Conservation (phyloP, 1,140 invertebrate species). For the Cydia fagiglandana region DNA sequence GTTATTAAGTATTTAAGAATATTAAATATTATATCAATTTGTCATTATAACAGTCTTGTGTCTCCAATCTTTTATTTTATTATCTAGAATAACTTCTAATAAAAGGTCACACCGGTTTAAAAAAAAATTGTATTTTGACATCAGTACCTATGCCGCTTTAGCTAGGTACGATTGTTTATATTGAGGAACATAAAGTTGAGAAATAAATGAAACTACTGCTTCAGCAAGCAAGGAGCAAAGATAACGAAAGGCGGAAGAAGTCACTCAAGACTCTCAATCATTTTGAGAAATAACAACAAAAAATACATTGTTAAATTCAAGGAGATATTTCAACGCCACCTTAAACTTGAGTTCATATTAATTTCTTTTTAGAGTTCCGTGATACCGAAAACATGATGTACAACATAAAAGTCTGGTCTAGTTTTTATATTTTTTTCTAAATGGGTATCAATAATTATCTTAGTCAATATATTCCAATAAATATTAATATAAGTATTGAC, state of each 20-base stretch:
- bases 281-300: conserved; percentile 27
- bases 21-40: too few species aligned
- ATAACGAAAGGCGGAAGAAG: conserved; percentile 22
- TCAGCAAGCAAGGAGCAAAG: neutral
- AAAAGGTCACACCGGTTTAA: too few species aligned
- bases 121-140: too few species aligned
- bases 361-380: conserved; percentile 21
- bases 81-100: too few species aligned
- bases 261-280: conserved; percentile 25
- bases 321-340: conserved; percentile 22
- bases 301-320: conserved; percentile 23
- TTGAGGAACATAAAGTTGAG: neutral
- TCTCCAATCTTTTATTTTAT: too few species aligned
- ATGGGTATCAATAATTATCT: too few species aligned
- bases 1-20: too few species aligned
- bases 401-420: neutral
- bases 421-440: neutral
- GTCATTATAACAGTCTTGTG: too few species aligned
- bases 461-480: too few species aligned
- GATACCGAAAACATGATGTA: neutral
- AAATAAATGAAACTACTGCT: neutral
- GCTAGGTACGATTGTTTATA: too few species aligned
- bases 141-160: too few species aligned
- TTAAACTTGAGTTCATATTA: conserved; percentile 13
- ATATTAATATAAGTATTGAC: too few species aligned